Conservation (phyloP, 2,113 vertebrate species). For the Oncorhynchus masou region DNA sequence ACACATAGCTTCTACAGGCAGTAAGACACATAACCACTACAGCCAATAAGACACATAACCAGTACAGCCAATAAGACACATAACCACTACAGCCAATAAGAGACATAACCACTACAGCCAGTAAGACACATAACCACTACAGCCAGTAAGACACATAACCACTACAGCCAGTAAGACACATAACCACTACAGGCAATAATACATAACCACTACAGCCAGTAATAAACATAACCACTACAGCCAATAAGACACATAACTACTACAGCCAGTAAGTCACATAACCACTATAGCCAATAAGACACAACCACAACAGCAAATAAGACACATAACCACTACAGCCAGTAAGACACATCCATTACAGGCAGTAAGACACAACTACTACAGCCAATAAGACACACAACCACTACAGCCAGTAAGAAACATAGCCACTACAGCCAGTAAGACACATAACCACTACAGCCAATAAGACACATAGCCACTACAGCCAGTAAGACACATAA, state of each 20-base stretch:
- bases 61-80: conserved; percentile 6
- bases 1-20: conserved; percentile 32
- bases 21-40: conserved; percentile 44
- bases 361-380: too few relatives aligned
- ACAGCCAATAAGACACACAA: conserved; percentile 30
- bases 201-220: background rate
- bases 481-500: background rate
- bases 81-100: conserved; percentile 42
- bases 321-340: conserved; percentile 24
- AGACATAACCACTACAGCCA: conserved; percentile 23
- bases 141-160: too few relatives aligned
- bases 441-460: conserved; percentile 25
- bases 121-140: too few relatives aligned
- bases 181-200: background rate
- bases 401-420: conserved; percentile 6
- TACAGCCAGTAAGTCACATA: conserved; percentile 31
- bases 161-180: conserved; percentile 5
- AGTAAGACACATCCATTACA: conserved; percentile 10
- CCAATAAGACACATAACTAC: conserved; percentile 41
- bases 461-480: conserved; percentile 16
- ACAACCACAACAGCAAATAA: conserved; percentile 40
- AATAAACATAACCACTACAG: conserved; percentile 25
- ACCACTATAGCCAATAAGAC: background rate
- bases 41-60: conserved; percentile 27
- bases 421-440: conserved; percentile 47